phyloP scores from a whole-genome alignment of 2,797 vertebrate species.

The Melanogrammus aeglefinus region DNA sequence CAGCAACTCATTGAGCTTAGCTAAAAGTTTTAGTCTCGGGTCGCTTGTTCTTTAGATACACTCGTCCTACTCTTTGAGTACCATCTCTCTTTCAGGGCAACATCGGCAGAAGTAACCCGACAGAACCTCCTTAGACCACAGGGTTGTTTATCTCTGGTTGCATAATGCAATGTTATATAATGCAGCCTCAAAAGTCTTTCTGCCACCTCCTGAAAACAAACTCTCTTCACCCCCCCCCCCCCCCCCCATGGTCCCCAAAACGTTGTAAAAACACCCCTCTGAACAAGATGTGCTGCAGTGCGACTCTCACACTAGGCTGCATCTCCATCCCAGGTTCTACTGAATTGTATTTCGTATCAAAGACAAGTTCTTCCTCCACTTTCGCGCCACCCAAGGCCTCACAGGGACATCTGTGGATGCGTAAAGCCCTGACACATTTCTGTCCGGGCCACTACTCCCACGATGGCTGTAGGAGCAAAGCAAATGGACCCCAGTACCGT shows the following conservation, averaged over 20 bases:
- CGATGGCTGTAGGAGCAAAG: constrained; percentile 21
- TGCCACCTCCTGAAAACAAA: not conserved
- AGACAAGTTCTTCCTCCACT: not conserved
- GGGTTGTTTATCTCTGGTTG: not conserved
- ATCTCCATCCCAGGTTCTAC: not conserved
- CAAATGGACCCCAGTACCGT: constrained; percentile 6
- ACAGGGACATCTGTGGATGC: not conserved
- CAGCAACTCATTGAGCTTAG: not conserved
- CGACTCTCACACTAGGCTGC: not conserved
- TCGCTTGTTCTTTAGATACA: not conserved
- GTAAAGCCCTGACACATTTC: not conserved
- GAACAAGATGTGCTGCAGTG: not conserved
- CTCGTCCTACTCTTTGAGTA: not conserved
- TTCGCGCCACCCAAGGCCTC: not conserved
- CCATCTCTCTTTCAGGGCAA: not conserved
- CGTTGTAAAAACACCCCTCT: not conserved
- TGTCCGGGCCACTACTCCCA: not conserved
- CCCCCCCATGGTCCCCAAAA: not conserved
- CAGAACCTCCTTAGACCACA: not conserved
- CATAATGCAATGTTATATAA: not conserved
- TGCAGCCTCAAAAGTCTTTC: not conserved
- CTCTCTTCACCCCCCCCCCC: not conserved
- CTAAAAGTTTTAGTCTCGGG: not conserved
- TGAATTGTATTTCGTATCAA: not conserved
- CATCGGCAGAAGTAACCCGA: not conserved